Evolutionary conservation across 2,888 invertebrate genomes (phyloP), one percentile per base, ranked within the genome.

Genomic region (Cyaniris semiargus): DNA sequence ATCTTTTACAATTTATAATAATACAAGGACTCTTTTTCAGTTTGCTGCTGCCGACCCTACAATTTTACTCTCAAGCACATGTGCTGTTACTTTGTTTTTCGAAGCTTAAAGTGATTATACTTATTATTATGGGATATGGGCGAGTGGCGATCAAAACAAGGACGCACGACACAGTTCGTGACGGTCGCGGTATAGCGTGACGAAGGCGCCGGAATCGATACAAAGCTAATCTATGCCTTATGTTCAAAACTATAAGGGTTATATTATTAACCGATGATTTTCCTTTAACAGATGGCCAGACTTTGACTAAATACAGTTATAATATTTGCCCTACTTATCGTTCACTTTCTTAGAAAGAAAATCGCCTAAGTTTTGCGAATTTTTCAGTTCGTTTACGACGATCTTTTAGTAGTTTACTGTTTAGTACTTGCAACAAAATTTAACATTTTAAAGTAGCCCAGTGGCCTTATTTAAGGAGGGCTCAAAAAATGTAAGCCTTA

Each of bases 151-250:
- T 83, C 82, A 86, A 89, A 92, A 90, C 90, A 89, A 87, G 89
- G 86, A 88, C 89, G 84, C 90, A 90, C 89, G 89, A 86, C 83
- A 86, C 82, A 86, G 83, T 88, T 90, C 92, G 92, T 92, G 92
- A 89, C 88, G 77, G 92, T 92, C 92, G 89, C 88, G 77, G 75
- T 53, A 85, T 89, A 81, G 89, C 90, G 89, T 90, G 90, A 82
- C 79, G 77, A 76, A 79, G 80, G 48, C 18, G 15, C 23, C 7
- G 66, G 27, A 23, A 44, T 48, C 38, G 18, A 53, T 53, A 66
- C 18, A 15, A 10, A 18, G 3, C 21, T 66, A 76, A 34, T 70
- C 27, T 76, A 31, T 38, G 27, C 70, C 77, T 56, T 70, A 75
- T 70, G 21, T 34, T 7, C 8, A 18, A 70, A 56, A 15, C 8